A percentile compares a stretch with the other conserved stretches of the same genome.
Evolutionary conservation across 2,888 invertebrate species (phyloP).

Genomic region (Acheta domesticus): DNA sequence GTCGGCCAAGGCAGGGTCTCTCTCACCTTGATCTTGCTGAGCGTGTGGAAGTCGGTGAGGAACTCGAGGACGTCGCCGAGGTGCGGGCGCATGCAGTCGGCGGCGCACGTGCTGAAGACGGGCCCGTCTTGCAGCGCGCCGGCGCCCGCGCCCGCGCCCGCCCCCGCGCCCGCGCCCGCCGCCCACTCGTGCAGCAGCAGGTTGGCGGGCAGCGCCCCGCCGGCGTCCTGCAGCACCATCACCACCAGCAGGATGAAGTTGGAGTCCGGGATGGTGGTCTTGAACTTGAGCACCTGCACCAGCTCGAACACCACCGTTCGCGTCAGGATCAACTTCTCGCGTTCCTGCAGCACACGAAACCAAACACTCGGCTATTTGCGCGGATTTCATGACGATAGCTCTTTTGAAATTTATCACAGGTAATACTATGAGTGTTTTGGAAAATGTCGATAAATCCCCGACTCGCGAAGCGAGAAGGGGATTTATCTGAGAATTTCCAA

Average conservation of each 20-base stretch:
- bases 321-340: constrained; percentile 90
- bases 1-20: too few relatives aligned
- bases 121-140: constrained; percentile 49
- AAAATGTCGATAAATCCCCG: too few relatives aligned
- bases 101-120: constrained; percentile 76
- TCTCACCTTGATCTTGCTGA: constrained; percentile 90
- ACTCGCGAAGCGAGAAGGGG: too few relatives aligned
- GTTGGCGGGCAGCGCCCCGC: constrained; percentile 79
- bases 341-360: constrained; percentile 58
- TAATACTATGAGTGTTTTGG: too few relatives aligned
- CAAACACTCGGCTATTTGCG: background rate
- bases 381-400: too few relatives aligned
- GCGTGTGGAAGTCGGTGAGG: constrained; percentile 91
- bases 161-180: constrained; percentile 43
- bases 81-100: constrained; percentile 91
- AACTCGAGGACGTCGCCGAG: constrained; percentile 91
- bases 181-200: constrained; percentile 59
- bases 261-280: constrained; percentile 88
- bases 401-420: fast-evolving
- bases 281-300: constrained; percentile 92
- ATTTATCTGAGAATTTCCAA: too few relatives aligned
- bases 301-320: constrained; percentile 91
- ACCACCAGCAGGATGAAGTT: constrained; percentile 90
- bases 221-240: constrained; percentile 85
- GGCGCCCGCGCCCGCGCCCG: constrained; percentile 49